phyloP scores from a whole-genome alignment of 2,797 vertebrate species.

The Centroberyx gerrardi region DNA sequence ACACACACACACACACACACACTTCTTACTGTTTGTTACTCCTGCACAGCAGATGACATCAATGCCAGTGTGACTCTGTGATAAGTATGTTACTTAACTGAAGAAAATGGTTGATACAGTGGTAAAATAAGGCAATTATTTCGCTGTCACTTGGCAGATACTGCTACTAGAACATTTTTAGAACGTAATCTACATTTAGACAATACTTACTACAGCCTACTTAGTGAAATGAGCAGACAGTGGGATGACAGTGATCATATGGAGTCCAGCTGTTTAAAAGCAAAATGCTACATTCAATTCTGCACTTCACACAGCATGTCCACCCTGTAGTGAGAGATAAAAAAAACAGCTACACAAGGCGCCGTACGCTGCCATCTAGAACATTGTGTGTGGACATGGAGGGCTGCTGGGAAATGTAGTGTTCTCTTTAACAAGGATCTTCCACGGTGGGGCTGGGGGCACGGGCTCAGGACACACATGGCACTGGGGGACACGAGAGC shows the following conservation, averaged over 20 bases:
- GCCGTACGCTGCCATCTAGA: constrained; percentile 62
- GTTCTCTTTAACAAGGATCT: constrained; percentile 81
- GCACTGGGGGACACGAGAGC: constrained; percentile 79
- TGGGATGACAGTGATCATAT: constrained; percentile 29
- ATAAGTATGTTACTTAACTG: constrained; percentile 17
- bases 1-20: constrained; percentile 32
- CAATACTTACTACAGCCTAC: neutral
- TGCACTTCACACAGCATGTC: constrained; percentile 34
- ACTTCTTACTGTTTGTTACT: constrained; percentile 58
- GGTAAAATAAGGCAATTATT: constrained; percentile 14
- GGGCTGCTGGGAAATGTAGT: constrained; percentile 82
- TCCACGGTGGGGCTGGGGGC: constrained; percentile 79
- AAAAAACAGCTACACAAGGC: constrained; percentile 48
- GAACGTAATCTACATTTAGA: neutral
- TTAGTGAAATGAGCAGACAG: constrained; percentile 16
- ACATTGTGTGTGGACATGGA: constrained; percentile 69
- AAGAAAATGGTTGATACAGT: constrained; percentile 19
- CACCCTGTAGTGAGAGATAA: constrained; percentile 49
- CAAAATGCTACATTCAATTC: constrained; percentile 38
- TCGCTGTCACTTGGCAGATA: constrained; percentile 11
- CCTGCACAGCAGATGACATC: constrained; percentile 80
- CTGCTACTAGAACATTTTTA: constrained; percentile 9
- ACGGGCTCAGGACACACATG: constrained; percentile 82
- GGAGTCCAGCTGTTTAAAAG: constrained; percentile 49
- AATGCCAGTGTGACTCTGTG: constrained; percentile 59